A percentile compares a stretch with the other conserved stretches of the same genome.
phyloP scores from a whole-genome alignment of 64 coral and sea anemone species.

The Montipora efflorescens region DNA sequence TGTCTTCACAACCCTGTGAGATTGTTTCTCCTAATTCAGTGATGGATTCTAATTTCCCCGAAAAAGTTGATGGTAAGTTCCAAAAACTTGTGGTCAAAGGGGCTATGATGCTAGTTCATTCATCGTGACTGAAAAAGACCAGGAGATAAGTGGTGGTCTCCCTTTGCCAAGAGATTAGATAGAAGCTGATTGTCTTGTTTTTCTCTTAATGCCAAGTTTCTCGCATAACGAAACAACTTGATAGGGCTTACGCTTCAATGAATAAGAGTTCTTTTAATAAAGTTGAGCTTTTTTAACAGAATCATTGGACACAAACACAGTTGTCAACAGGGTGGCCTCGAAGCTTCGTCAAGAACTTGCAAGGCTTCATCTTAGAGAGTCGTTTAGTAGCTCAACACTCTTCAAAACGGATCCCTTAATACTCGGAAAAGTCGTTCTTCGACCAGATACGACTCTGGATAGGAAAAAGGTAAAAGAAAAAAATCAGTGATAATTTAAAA shows the following conservation, averaged over 20 bases:
- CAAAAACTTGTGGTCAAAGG: too few species aligned
- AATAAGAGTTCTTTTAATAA: neutral
- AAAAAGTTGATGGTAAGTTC: neutral
- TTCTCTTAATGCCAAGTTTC: too few species aligned
- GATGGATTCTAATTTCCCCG: neutral
- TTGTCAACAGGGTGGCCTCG: slow-evolving; percentile 27
- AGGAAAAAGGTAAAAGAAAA: neutral
- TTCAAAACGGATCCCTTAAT: slow-evolving; percentile 14
- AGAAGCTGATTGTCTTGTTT: too few species aligned
- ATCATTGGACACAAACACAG: neutral
- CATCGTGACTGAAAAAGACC: too few species aligned
- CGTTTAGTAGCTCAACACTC: neutral
- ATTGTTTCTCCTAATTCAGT: neutral
- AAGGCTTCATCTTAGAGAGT: slow-evolving; percentile 4
- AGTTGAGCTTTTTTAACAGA: neutral
- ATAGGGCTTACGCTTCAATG: neutral
- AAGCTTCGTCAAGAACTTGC: slow-evolving; percentile 46
- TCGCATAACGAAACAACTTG: neutral
- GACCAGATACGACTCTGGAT: slow-evolving; percentile 43
- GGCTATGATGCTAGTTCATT: too few species aligned
- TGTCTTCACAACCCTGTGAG: neutral
- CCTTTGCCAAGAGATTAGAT: too few species aligned
- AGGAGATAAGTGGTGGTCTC: too few species aligned
- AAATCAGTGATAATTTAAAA: too few species aligned
- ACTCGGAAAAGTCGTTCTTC: slow-evolving; percentile 36